Conservation (phyloP, 1,140 invertebrate species). For the Tachypleus tridentatus region DNA sequence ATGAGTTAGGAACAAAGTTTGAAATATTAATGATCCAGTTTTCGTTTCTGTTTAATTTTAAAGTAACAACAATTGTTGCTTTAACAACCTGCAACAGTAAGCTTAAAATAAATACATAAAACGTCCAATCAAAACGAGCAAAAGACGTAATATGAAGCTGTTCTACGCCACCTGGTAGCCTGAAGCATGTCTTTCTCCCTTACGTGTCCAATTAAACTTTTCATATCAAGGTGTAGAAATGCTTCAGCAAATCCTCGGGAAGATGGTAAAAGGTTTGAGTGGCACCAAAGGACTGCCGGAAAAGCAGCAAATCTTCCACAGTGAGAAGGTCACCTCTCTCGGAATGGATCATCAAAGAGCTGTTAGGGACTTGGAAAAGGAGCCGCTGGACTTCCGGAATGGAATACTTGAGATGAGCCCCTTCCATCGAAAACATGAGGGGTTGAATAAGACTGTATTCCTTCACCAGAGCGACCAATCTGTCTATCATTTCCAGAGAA, state of each 20-base stretch:
- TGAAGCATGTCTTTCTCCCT: too few species aligned
- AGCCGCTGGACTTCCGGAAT: constrained; percentile 25
- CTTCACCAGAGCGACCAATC: constrained; percentile 54
- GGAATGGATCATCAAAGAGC: constrained; percentile 22
- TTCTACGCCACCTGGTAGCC: too few species aligned
- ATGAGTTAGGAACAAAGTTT: too few species aligned
- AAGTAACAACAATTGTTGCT: too few species aligned
- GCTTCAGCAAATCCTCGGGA: constrained; percentile 20
- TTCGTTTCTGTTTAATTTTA: too few species aligned
- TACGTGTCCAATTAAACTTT: too few species aligned
- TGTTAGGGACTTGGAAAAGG: constrained; percentile 27
- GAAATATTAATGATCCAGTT: too few species aligned
- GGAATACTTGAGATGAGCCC: constrained; percentile 54
- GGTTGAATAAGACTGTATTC: constrained; percentile 44
- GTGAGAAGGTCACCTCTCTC: constrained; percentile 16
- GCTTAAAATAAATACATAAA: too few species aligned
- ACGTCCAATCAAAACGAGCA: too few species aligned
- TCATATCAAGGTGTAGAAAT: constrained; percentile 10
- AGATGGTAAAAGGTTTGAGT: constrained; percentile 23
- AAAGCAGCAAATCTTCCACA: constrained; percentile 21
- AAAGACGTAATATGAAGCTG: too few species aligned
- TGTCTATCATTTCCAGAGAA: constrained; percentile 49
- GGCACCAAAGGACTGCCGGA: constrained; percentile 18
- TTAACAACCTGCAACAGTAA: too few species aligned
- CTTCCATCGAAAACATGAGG: constrained; percentile 70